These are phyloP conservation scores for Cynopterus sphinx DNA, from an alignment of 2,797 vertebrate genomes.

Conservation along the genomic window DNA sequence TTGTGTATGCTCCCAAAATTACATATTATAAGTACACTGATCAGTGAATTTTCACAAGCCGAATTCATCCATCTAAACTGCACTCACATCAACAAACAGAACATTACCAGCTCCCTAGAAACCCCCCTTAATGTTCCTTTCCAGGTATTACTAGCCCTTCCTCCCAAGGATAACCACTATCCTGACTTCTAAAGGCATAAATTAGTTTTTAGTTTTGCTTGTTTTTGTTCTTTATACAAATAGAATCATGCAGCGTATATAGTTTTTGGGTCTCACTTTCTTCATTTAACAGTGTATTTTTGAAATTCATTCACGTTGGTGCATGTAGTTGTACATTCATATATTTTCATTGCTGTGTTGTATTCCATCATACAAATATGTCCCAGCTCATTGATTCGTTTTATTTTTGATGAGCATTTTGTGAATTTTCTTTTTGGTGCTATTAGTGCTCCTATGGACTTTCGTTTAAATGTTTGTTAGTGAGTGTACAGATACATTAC, in stretches of 20 bases:
- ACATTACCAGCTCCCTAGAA: not conserved
- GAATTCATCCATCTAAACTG: not conserved
- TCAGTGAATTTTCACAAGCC: not conserved
- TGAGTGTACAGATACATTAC: not conserved
- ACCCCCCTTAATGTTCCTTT: not conserved
- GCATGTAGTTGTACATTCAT: not conserved
- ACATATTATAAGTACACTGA: not conserved
- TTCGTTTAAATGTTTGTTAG: not conserved
- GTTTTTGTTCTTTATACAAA: not conserved
- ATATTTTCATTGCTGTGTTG: not conserved
- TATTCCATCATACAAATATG: not conserved
- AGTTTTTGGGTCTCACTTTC: not conserved
- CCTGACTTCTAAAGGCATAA: not conserved
- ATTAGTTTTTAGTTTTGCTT: not conserved
- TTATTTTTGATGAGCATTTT: not conserved
- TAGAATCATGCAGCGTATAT: not conserved
- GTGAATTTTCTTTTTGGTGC: not conserved
- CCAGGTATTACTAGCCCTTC: not conserved
- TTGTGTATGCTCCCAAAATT: not conserved
- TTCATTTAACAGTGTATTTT: not conserved
- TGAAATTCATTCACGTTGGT: not conserved
- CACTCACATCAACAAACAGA: not conserved
- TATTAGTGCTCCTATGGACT: not conserved
- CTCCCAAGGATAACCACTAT: not conserved
- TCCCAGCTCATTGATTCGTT: not conserved